Conservation (phyloP, 2,113 vertebrate genomes). For the Genyomyrus donnyi region DNA sequence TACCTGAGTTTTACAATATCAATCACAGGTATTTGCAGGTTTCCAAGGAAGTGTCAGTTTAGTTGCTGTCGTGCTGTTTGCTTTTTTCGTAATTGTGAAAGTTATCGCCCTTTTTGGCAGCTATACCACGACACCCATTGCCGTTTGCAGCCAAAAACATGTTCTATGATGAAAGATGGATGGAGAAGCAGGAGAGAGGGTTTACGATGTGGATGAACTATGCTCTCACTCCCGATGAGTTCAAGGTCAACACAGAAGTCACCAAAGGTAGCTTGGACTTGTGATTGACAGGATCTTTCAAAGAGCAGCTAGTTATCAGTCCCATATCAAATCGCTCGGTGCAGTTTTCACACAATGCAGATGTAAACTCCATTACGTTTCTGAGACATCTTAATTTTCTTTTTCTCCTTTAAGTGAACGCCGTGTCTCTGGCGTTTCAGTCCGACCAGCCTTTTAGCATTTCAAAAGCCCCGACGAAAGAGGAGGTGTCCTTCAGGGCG, state of each 20-base stretch:
- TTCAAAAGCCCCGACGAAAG: conserved; percentile 82
- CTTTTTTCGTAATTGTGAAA: conserved; percentile 54
- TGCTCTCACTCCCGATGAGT: conserved; percentile 87
- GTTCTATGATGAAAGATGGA: conserved; percentile 96
- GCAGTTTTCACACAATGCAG: background rate
- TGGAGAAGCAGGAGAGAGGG: conserved; percentile 86
- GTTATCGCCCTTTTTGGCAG: conserved; percentile 44
- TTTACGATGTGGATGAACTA: conserved; percentile 97
- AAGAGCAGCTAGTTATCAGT: background rate
- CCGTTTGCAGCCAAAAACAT: conserved; percentile 93
- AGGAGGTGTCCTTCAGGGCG: conserved; percentile 80
- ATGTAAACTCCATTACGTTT: background rate
- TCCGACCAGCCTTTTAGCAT: conserved; percentile 64
- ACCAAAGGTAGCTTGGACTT: conserved; percentile 64
- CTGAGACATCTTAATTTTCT: background rate
- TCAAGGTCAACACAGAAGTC: conserved; percentile 72
- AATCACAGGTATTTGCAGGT: background rate
- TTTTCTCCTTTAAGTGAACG: conserved; percentile 61
- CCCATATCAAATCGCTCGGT: background rate
- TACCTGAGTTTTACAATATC: background rate
- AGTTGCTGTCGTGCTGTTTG: background rate
- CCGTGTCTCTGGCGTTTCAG: conserved; percentile 69
- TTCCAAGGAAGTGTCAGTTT: background rate
- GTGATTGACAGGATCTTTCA: background rate
- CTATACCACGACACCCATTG: conserved; percentile 84